Conservation (phyloP, 2,888 invertebrate species). For the Sesia apiformis region DNA sequence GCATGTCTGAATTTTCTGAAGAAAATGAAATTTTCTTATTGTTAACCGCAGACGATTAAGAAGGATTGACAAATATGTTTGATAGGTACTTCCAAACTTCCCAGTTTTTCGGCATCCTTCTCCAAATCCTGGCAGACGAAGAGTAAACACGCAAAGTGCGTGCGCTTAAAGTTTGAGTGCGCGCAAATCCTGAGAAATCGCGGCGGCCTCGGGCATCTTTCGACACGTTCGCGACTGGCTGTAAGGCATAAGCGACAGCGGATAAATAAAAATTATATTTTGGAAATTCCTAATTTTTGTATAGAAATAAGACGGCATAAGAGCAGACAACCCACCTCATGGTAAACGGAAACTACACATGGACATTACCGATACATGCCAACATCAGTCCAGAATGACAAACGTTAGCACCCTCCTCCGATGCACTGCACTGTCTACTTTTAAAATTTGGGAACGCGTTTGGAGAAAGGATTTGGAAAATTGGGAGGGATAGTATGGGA, state of each 20-base stretch:
- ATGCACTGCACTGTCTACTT: too few relatives aligned
- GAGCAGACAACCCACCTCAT: not conserved
- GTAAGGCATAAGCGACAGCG: slow-evolving; percentile 10
- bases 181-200: slow-evolving; percentile 64
- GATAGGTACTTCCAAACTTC: not conserved
- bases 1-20: too few relatives aligned
- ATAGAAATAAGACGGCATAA: not conserved
- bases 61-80: too few relatives aligned
- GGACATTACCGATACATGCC: too few relatives aligned
- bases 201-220: slow-evolving; percentile 47
- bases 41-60: too few relatives aligned
- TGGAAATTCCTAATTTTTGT: not conserved
- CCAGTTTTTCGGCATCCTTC: not conserved
- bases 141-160: slow-evolving; percentile 42
- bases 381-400: too few relatives aligned
- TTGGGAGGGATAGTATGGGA: too few relatives aligned
- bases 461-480: too few relatives aligned
- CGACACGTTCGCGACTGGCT: slow-evolving; percentile 37
- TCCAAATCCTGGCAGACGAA: slow-evolving; percentile 8
- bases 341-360: too few relatives aligned
- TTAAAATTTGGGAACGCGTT: too few relatives aligned
- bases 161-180: slow-evolving; percentile 39
- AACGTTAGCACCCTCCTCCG: too few relatives aligned
- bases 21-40: too few relatives aligned
- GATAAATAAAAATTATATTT: not conserved